phyloP scores from a whole-genome alignment of 2,888 invertebrate species.

The Epinotia ramella region DNA sequence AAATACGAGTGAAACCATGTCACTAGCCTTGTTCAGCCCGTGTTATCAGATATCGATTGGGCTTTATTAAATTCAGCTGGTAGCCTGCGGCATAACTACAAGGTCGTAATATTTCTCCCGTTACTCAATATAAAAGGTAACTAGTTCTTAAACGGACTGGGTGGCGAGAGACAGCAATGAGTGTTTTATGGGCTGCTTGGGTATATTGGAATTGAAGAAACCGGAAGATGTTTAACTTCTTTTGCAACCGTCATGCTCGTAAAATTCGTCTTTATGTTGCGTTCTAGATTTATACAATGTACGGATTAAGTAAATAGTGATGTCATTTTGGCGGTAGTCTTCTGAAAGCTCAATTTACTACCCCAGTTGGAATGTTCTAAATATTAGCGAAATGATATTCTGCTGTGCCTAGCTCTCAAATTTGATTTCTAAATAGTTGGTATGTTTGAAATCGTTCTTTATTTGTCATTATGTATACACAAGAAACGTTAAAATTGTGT shows the following conservation, averaged over 20 bases:
- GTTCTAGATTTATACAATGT: too few species aligned
- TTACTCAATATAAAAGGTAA: constrained; percentile 31
- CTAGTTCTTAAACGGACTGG: constrained; percentile 16
- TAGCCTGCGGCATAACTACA: constrained; percentile 43
- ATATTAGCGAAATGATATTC: too few species aligned
- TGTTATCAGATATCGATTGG: constrained; percentile 30
- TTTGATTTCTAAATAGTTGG: too few species aligned
- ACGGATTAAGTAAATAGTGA: too few species aligned
- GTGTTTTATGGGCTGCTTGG: background rate
- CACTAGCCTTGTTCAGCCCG: background rate
- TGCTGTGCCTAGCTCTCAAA: too few species aligned
- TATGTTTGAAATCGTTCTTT: too few species aligned
- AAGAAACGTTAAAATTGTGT: too few species aligned
- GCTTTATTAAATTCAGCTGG: constrained; percentile 51
- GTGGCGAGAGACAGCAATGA: constrained; percentile 6
- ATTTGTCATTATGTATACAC: too few species aligned
- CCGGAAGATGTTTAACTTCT: background rate
- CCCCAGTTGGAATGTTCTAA: too few species aligned
- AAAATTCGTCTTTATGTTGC: too few species aligned
- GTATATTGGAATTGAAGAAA: background rate
- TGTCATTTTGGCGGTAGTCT: too few species aligned
- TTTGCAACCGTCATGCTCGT: background rate
- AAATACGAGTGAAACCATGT: background rate
- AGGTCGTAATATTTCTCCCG: constrained; percentile 28
- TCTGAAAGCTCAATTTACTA: too few species aligned